Evolutionary conservation across 2,797 vertebrate genomes (phyloP).

Genomic region (Diplodus puntazzo): DNA sequence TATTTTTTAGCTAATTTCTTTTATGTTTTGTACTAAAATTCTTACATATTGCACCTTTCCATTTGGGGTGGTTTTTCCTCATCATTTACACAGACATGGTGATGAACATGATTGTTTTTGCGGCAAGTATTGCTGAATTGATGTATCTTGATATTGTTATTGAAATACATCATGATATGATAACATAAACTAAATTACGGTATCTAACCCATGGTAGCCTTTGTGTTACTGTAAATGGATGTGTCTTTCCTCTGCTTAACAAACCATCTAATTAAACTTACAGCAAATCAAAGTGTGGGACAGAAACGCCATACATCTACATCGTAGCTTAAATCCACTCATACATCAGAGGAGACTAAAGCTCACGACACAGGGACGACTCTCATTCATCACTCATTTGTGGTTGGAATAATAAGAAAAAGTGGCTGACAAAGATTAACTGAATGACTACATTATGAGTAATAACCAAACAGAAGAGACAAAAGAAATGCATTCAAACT

Average conservation of each 20-base stretch:
- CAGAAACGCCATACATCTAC: neutral
- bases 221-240: neutral
- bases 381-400: slow-evolving; percentile 6
- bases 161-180: too few species aligned
- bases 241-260: neutral
- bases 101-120: too few species aligned
- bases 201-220: too few species aligned
- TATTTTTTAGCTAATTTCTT: too few species aligned
- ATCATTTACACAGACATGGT: too few species aligned
- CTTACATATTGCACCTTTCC: too few species aligned
- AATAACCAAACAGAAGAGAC: slow-evolving; percentile 10
- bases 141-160: too few species aligned
- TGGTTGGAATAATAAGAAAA: slow-evolving; percentile 21
- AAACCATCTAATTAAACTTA: neutral
- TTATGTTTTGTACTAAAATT: too few species aligned
- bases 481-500: slow-evolving; percentile 13
- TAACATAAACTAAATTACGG: too few species aligned
- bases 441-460: slow-evolving; percentile 6
- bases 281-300: neutral
- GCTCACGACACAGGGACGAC: neutral
- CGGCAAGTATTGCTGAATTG: too few species aligned
- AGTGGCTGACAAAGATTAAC: slow-evolving; percentile 17
- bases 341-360: neutral
- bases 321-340: neutral
- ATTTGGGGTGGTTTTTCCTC: too few species aligned